Conservation (phyloP, 2,888 invertebrate genomes). For the Merodon equestris region DNA sequence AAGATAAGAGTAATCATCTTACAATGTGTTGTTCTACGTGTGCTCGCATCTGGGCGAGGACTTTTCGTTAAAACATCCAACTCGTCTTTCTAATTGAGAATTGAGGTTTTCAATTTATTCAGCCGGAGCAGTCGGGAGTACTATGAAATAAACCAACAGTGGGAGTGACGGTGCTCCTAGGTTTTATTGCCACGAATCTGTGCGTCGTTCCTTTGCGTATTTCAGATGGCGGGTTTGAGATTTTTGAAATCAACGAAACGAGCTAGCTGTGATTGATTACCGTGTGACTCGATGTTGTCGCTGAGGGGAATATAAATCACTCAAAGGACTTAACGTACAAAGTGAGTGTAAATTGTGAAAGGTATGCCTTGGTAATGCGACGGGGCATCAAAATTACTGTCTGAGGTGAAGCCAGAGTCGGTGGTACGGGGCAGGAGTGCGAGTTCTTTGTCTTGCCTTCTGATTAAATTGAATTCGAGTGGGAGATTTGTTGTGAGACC, state of each 20-base stretch:
- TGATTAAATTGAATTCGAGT: slow-evolving; percentile 21
- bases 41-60: slow-evolving; percentile 20
- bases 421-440: background rate
- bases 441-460: background rate
- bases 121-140: slow-evolving; percentile 2
- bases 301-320: slow-evolving; percentile 57
- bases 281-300: slow-evolving; percentile 39
- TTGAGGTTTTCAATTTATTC: slow-evolving; percentile 64
- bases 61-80: slow-evolving; percentile 6
- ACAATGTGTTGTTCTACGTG: slow-evolving; percentile 46
- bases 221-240: slow-evolving; percentile 30
- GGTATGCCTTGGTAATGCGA: slow-evolving; percentile 22
- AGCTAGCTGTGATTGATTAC: slow-evolving; percentile 61
- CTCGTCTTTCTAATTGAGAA: slow-evolving; percentile 48
- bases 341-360: slow-evolving; percentile 28
- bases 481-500: background rate
- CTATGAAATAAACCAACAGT: no score
- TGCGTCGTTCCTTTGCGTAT: slow-evolving; percentile 32
- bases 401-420: background rate
- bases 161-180: background rate
- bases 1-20: slow-evolving; percentile 49
- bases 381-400: slow-evolving; percentile 26
- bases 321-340: slow-evolving; percentile 28
- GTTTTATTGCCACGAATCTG: slow-evolving; percentile 14
- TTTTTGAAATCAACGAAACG: slow-evolving; percentile 56